A percentile compares a stretch with the other conserved stretches of the same genome.
Evolutionary conservation across 2,888 invertebrate genomes (phyloP).

Genomic region (Pyrocoelia pectoralis): DNA sequence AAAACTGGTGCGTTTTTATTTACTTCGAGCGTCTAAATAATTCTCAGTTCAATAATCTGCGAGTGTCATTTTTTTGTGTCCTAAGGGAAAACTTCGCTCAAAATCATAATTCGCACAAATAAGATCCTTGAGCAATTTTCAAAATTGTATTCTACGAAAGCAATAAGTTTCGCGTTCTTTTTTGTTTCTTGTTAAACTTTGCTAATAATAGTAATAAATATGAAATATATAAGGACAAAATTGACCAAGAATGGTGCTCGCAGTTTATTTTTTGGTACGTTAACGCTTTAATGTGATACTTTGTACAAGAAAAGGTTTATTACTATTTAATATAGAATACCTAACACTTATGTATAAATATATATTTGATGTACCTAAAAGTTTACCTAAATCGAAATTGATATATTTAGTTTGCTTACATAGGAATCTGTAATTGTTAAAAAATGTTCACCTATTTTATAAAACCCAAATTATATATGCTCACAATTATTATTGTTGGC

Average conservation of each 20-base stretch:
- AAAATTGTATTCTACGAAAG: not conserved
- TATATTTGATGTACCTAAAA: constrained; percentile 6
- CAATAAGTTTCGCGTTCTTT: not conserved
- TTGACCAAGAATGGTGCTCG: too few relatives aligned
- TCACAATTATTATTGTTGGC: not conserved
- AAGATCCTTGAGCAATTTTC: not conserved
- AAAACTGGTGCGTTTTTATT: too few relatives aligned
- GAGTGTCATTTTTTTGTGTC: not conserved
- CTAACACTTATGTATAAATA: constrained; percentile 11
- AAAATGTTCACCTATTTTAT: not conserved
- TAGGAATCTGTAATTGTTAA: not conserved
- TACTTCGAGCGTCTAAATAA: not conserved
- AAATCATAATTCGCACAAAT: not conserved
- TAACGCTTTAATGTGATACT: constrained; percentile 31
- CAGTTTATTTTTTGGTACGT: constrained; percentile 3
- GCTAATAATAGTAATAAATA: not conserved
- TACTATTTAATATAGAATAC: constrained; percentile 22
- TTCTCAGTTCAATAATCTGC: not conserved
- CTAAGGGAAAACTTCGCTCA: not conserved
- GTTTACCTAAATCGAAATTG: constrained; percentile 4
- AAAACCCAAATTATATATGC: not conserved
- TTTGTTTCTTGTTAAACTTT: not conserved
- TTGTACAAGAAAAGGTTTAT: constrained; percentile 28
- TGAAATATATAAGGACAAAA: too few relatives aligned
- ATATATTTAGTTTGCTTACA: not conserved